Conservation (phyloP, 2,888 invertebrate species). For the Opisthograptis luteolata region DNA sequence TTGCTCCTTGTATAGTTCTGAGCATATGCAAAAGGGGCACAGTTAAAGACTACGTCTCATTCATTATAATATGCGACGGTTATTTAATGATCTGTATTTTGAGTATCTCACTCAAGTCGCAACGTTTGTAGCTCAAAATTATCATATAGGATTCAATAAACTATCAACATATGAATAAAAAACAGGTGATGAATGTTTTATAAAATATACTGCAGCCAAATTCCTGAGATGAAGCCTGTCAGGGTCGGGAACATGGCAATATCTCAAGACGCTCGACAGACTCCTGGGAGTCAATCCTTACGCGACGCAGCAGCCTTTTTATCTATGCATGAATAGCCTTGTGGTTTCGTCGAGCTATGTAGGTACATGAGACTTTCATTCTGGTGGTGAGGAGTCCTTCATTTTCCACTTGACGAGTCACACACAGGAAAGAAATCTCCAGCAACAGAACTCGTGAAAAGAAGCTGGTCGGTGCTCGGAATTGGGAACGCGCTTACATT, state of each 20-base stretch:
- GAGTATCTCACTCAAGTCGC: no score
- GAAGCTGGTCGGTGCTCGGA: no score
- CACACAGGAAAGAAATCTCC: neutral
- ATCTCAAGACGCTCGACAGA: constrained; percentile 58
- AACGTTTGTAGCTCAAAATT: neutral
- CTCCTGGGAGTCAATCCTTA: constrained; percentile 53
- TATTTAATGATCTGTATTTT: no score
- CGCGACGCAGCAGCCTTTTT: constrained; percentile 57
- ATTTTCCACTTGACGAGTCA: constrained; percentile 8
- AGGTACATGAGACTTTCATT: constrained; percentile 19
- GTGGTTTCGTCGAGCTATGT: constrained; percentile 15
- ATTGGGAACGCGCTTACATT: no score
- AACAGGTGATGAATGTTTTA: constrained; percentile 13
- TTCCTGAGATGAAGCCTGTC: constrained; percentile 53
- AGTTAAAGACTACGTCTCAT: no score
- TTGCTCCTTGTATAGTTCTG: no score
- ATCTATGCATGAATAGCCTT: constrained; percentile 64
- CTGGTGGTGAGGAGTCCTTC: constrained; percentile 15
- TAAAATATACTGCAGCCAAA: constrained; percentile 31
- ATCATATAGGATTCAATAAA: no score
- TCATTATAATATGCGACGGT: no score
- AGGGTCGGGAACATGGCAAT: constrained; percentile 57
- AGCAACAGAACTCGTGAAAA: neutral
- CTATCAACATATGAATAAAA: neutral
- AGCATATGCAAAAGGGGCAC: no score